Evolutionary conservation across 2,888 invertebrate species (phyloP).

Genomic region (Meiosimyza platycephala): DNA sequence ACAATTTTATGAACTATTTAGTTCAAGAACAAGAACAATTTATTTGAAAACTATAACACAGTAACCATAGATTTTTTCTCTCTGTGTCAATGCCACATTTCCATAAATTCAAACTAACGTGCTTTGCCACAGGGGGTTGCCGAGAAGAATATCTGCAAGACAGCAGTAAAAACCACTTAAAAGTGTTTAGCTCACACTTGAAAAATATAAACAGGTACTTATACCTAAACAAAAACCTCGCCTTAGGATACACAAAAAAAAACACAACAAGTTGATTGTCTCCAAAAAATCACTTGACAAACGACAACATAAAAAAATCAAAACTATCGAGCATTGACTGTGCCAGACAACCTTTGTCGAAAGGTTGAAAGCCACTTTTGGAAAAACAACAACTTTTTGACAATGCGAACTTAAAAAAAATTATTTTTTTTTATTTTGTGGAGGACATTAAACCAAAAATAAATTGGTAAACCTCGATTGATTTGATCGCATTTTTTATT

Average conservation of each 20-base stretch:
- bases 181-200: slow-evolving; percentile 33
- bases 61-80: too few species aligned
- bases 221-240: neutral
- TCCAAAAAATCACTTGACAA: slow-evolving; percentile 15
- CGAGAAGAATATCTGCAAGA: neutral
- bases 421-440: slow-evolving; percentile 31
- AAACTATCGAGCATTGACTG: slow-evolving; percentile 49
- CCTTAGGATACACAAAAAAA: slow-evolving; percentile 9
- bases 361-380: slow-evolving; percentile 56
- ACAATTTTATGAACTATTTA: too few species aligned
- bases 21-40: too few species aligned
- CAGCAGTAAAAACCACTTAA: slow-evolving; percentile 22
- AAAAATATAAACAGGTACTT: slow-evolving; percentile 14
- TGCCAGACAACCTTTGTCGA: slow-evolving; percentile 36
- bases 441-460: slow-evolving; percentile 12
- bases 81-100: too few species aligned
- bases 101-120: too few species aligned
- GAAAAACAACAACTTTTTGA: slow-evolving; percentile 43
- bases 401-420: slow-evolving; percentile 38
- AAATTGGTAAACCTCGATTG: too few species aligned
- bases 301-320: slow-evolving; percentile 41
- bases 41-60: too few species aligned
- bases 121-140: neutral
- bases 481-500: too few species aligned
- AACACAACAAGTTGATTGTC: neutral